A percentile compares a stretch with the other conserved stretches of the same genome.
phyloP scores from a whole-genome alignment of 1,140 invertebrate genomes.

The Gonioctena quinquepunctata region DNA sequence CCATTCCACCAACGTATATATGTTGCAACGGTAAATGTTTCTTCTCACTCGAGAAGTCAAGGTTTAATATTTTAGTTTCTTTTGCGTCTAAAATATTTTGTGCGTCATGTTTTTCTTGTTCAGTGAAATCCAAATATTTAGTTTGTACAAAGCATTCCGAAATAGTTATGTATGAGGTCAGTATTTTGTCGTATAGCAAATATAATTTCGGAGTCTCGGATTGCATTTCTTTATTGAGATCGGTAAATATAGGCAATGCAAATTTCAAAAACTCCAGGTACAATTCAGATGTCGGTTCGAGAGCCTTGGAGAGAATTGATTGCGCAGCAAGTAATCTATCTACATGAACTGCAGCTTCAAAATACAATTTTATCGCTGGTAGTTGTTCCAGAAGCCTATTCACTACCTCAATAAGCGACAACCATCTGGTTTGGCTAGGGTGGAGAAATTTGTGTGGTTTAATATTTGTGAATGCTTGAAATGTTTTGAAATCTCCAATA shows the following conservation, averaged over 20 bases:
- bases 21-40: background rate
- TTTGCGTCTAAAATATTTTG: too few relatives aligned
- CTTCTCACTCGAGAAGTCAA: background rate
- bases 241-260: too few relatives aligned
- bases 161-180: background rate
- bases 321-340: background rate
- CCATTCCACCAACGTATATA: background rate
- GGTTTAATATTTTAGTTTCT: too few relatives aligned
- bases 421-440: slow-evolving; percentile 39
- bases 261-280: background rate
- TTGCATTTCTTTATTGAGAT: background rate
- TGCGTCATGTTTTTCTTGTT: background rate
- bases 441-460: slow-evolving; percentile 41
- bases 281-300: background rate
- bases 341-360: slow-evolving; percentile 30
- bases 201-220: background rate
- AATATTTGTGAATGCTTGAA: slow-evolving; percentile 42
- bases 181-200: background rate
- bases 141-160: background rate
- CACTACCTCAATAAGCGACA: slow-evolving; percentile 45
- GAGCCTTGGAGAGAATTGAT: background rate
- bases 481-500: slow-evolving; percentile 33
- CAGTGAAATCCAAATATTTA: background rate
- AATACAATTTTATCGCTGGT: slow-evolving; percentile 49
- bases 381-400: slow-evolving; percentile 52